A percentile compares a stretch with the other conserved stretches of the same genome.
These are phyloP conservation scores for Heteropelma amictum DNA, from an alignment of 2,888 invertebrate genomes.

Conservation along the genomic window DNA sequence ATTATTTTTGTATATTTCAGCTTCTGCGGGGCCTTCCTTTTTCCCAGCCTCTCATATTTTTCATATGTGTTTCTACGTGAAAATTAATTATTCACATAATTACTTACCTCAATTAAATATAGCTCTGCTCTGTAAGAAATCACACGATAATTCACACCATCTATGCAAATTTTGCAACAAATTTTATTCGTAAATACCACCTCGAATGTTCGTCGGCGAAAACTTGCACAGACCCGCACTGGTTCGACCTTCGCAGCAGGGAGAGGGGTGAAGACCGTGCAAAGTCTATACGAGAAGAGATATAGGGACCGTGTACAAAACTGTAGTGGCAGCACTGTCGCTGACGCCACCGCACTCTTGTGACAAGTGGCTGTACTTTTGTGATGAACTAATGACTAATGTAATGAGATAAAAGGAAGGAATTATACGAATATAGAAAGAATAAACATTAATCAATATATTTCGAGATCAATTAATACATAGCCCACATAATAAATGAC, in stretches of 20 bases:
- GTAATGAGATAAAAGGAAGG: background rate
- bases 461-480: slow-evolving; percentile 2
- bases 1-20: background rate
- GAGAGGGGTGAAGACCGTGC: background rate
- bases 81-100: background rate
- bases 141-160: background rate
- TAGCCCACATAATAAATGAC: background rate
- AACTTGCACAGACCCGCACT: background rate
- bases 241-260: background rate
- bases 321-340: slow-evolving; percentile 32
- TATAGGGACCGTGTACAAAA: slow-evolving; percentile 30
- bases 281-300: background rate
- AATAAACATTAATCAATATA: background rate
- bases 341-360: background rate
- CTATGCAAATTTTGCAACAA: background rate
- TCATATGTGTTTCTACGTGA: background rate
- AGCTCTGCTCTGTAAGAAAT: slow-evolving; percentile 59
- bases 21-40: background rate
- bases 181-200: background rate
- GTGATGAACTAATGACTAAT: background rate
- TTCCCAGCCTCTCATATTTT: background rate
- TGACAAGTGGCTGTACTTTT: background rate
- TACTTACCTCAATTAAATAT: slow-evolving; percentile 6
- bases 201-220: background rate
- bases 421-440: background rate